Conservation (phyloP, 2,888 invertebrate genomes). For the Stratiomys singularior region DNA sequence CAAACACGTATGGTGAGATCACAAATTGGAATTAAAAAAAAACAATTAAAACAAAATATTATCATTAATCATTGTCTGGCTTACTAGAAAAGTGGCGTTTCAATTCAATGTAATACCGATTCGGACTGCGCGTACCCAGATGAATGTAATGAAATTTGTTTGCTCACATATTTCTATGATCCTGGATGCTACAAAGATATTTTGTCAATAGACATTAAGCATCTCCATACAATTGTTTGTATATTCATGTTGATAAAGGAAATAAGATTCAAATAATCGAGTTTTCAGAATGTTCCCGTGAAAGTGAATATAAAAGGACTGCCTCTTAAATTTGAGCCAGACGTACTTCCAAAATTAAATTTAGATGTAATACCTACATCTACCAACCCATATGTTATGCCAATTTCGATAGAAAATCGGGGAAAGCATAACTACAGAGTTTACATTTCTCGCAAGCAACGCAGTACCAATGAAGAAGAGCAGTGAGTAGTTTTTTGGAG, state of each 20-base stretch:
- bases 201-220: conserved; percentile 13
- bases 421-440: conserved; percentile 59
- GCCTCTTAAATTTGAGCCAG: conserved; percentile 57
- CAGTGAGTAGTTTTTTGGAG: neutral
- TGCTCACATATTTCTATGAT: conserved; percentile 14
- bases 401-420: conserved; percentile 56
- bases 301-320: neutral
- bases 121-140: neutral
- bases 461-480: conserved; percentile 50
- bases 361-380: conserved; percentile 57
- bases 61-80: neutral
- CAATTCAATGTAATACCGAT: neutral
- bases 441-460: conserved; percentile 54
- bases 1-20: neutral
- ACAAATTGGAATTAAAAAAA: neutral
- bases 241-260: neutral
- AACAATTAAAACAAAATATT: neutral
- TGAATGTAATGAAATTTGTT: neutral
- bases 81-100: neutral
- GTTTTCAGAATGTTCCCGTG: conserved; percentile 54
- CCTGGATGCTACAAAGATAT: neutral
- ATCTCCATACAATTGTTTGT: neutral
- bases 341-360: conserved; percentile 57
- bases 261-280: neutral
- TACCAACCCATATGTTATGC: conserved; percentile 53